A percentile compares a stretch with the other conserved stretches of the same genome.
Conservation (phyloP, 2,113 vertebrate genomes). For the Columba livia region DNA sequence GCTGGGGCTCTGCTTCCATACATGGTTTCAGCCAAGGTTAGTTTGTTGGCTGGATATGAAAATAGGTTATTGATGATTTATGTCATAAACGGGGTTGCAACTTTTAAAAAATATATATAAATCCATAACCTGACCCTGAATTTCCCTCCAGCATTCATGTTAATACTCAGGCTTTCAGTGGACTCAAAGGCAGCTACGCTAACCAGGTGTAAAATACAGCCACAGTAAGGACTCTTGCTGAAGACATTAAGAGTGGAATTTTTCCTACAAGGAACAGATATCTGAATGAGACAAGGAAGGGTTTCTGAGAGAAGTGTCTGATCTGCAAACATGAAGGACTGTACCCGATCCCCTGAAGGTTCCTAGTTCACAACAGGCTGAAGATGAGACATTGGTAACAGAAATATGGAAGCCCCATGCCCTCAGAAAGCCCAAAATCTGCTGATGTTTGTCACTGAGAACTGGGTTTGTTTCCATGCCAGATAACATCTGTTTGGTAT, state of each 20-base stretch:
- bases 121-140: background rate
- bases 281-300: background rate
- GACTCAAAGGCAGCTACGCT: background rate
- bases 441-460: background rate
- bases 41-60: background rate
- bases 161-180: background rate
- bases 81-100: background rate
- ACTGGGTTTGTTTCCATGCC: background rate
- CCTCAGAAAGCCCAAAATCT: background rate
- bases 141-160: rapidly evolving
- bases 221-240: background rate
- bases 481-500: background rate
- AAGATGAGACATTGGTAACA: background rate
- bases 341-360: background rate
- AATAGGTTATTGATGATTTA: background rate
- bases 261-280: background rate
- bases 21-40: background rate
- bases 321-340: background rate
- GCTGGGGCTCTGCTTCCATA: background rate
- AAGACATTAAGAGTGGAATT: background rate
- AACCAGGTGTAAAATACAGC: background rate
- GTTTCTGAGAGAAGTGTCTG: background rate
- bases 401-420: background rate
- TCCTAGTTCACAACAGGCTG: background rate
- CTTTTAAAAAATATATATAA: background rate